These are phyloP conservation scores for Syrphus vitripennis DNA, from an alignment of 2,888 invertebrate species.

Conservation along the genomic window DNA sequence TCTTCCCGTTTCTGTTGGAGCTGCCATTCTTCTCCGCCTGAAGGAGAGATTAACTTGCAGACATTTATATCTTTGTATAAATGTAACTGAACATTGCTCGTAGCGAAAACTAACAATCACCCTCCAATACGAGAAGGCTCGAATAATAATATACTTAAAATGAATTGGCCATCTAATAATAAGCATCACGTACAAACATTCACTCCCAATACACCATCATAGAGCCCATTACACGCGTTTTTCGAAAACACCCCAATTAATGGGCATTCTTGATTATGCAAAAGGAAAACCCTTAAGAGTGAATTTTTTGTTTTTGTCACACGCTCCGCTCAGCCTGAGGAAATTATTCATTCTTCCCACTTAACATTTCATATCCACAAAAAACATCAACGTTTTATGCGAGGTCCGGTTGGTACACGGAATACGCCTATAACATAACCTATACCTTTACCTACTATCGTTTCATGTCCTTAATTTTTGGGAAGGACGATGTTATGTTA, in stretches of 20 bases:
- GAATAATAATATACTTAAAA: background rate
- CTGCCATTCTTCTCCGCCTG: background rate
- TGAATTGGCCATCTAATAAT: background rate
- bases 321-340: background rate
- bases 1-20: no score
- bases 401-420: background rate
- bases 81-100: background rate
- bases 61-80: background rate
- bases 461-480: background rate
- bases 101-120: background rate
- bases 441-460: background rate
- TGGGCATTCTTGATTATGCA: no score
- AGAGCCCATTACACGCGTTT: background rate
- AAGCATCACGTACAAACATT: background rate
- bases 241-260: background rate
- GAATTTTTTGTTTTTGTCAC: slow-evolving; percentile 9
- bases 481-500: no score
- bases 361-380: background rate
- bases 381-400: background rate
- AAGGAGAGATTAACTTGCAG: background rate
- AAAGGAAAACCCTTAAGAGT: background rate
- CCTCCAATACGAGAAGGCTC: no score
- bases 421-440: background rate
- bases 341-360: background rate
- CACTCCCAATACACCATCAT: background rate